Percentiles rank a stretch among this genome's conserved stretches.
These are phyloP conservation scores for Spisula solida DNA, from an alignment of 2,888 invertebrate genomes.

Conservation along the genomic window DNA sequence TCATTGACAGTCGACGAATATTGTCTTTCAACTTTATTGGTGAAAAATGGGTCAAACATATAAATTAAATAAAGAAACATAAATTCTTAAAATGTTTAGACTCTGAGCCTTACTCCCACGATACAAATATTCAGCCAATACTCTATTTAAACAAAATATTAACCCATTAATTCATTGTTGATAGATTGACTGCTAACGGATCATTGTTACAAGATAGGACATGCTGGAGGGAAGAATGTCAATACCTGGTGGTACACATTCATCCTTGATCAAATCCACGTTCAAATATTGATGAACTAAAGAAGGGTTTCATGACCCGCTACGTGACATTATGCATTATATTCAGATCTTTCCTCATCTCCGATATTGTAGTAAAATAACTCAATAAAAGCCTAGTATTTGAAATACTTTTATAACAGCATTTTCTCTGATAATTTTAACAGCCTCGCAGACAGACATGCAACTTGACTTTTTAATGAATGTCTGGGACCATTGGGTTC, in stretches of 20 bases:
- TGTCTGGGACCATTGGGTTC: too few species aligned
- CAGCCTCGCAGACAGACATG: too few species aligned
- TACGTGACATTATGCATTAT: background rate
- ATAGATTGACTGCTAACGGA: slow-evolving; percentile 32
- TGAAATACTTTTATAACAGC: too few species aligned
- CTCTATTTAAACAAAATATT: background rate
- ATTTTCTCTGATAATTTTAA: too few species aligned
- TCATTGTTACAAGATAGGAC: slow-evolving; percentile 29
- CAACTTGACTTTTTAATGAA: too few species aligned
- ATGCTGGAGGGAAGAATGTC: background rate
- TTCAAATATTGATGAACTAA: slow-evolving; percentile 18
- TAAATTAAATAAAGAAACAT: background rate
- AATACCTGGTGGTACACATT: background rate
- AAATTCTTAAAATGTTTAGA: slow-evolving; percentile 14
- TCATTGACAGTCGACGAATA: background rate
- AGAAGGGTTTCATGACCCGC: background rate
- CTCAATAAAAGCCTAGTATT: background rate
- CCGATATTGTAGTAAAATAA: background rate
- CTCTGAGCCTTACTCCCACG: background rate
- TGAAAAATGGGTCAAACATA: background rate
- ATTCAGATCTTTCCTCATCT: background rate
- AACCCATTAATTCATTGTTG: background rate
- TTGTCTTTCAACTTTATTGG: background rate
- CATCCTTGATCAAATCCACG: background rate
- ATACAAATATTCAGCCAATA: slow-evolving; percentile 9